A percentile compares a stretch with the other conserved stretches of the same genome.
phyloP scores from a whole-genome alignment of 2,113 vertebrate species.

The Pomatorhinus ruficollis region DNA sequence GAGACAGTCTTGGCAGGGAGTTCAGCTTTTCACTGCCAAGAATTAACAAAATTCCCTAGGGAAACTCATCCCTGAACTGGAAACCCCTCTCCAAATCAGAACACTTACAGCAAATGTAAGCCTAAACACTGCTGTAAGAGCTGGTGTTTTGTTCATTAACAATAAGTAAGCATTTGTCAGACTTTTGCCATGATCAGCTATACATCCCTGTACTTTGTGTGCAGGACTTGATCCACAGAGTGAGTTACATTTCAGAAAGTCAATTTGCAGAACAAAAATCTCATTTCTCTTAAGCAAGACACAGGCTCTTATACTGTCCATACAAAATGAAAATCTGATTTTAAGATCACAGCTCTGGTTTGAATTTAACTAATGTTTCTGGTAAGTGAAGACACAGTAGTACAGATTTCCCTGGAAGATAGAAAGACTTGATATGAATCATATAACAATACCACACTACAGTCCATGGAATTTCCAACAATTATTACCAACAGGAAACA shows the following conservation, averaged over 20 bases:
- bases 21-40: not conserved
- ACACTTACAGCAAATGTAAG: not conserved
- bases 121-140: not conserved
- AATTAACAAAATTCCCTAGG: not conserved
- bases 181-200: not conserved
- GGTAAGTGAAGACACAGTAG: not conserved
- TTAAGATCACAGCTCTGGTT: not conserved
- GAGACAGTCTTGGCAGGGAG: not conserved
- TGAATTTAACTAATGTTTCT: not conserved
- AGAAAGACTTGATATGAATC: not conserved
- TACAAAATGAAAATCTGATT: not conserved
- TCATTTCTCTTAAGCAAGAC: not conserved
- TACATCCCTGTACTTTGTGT: fast-evolving
- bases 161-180: not conserved
- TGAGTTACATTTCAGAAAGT: not conserved
- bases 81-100: not conserved
- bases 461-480: not conserved
- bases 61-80: not conserved
- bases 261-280: not conserved
- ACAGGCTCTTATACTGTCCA: not conserved
- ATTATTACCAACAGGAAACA: not conserved
- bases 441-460: not conserved
- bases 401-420: not conserved
- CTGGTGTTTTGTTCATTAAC: not conserved
- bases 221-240: not conserved